Conservation (phyloP, 2,113 vertebrate species). For the Antennarius striatus region DNA sequence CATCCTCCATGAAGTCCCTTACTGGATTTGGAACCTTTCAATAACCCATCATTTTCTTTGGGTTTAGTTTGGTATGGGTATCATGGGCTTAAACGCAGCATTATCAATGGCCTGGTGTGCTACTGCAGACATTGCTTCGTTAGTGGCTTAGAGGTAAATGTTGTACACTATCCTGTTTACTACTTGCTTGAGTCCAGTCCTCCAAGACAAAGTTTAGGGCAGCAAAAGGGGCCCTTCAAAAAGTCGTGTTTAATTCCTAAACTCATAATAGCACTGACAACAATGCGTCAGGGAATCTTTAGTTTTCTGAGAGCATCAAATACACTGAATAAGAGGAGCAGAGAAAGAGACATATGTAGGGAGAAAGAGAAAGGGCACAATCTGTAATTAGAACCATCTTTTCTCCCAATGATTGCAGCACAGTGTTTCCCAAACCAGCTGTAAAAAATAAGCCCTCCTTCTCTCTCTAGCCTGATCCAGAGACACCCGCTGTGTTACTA, state of each 20-base stretch:
- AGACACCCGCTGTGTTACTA: constrained; percentile 82
- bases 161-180: too few species aligned
- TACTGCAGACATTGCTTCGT: constrained; percentile 52
- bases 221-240: background rate
- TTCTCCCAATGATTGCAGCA: constrained; percentile 69
- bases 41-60: constrained; percentile 44
- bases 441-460: constrained; percentile 69
- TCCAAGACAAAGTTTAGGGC: background rate
- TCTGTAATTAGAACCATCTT: constrained; percentile 87
- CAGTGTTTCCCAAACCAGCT: constrained; percentile 77
- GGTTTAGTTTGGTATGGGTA: constrained; percentile 39
- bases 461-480: constrained; percentile 61
- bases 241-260: background rate
- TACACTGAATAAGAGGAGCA: constrained; percentile 1
- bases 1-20: constrained; percentile 43
- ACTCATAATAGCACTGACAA: background rate
- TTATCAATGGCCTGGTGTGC: constrained; percentile 54
- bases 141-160: constrained; percentile 13
- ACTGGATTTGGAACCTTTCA: constrained; percentile 41
- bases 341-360: constrained; percentile 23
- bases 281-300: background rate
- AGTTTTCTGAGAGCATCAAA: constrained; percentile 20
- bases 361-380: constrained; percentile 65
- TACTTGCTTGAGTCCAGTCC: background rate
- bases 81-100: constrained; percentile 59